phyloP scores from a whole-genome alignment of 2,113 vertebrate genomes.

The Pterophyllum scalare region DNA sequence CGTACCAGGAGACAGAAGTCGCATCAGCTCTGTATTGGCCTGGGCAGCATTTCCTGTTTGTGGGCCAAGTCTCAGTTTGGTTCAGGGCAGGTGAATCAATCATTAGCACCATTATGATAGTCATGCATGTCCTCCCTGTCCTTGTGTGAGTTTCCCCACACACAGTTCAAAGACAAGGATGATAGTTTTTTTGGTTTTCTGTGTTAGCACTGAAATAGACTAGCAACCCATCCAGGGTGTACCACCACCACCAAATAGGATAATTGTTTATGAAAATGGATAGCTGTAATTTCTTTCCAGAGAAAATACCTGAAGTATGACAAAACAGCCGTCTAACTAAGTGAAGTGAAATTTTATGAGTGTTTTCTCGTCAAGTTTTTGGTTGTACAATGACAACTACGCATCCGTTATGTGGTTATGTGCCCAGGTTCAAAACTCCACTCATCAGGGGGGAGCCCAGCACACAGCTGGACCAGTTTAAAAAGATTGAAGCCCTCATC shows the following conservation, averaged over 20 bases:
- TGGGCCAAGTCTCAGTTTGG: slow-evolving; percentile 75
- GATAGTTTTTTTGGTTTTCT: background rate
- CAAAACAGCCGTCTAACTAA: background rate
- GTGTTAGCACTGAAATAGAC: no score
- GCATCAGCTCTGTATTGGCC: slow-evolving; percentile 77
- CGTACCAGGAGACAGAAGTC: slow-evolving; percentile 70
- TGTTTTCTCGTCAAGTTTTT: background rate
- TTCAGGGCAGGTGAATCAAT: slow-evolving; percentile 83
- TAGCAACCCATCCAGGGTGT: background rate
- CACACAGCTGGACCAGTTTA: slow-evolving; percentile 82
- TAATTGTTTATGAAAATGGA: background rate
- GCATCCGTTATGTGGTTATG: slow-evolving; percentile 1
- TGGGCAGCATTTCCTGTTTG: slow-evolving; percentile 91
- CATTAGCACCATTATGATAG: background rate
- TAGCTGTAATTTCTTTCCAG: background rate
- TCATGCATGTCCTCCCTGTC: rapidly evolving
- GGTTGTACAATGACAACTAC: background rate
- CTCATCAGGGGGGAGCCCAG: slow-evolving; percentile 86
- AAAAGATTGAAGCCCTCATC: slow-evolving; percentile 87
- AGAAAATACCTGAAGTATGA: background rate
- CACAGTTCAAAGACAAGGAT: background rate
- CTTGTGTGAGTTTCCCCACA: background rate
- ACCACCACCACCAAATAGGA: background rate
- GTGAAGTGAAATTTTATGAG: background rate
- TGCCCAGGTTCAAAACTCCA: slow-evolving; percentile 86